These are phyloP conservation scores for Campylorhamphus procurvoides DNA, from an alignment of 2,113 vertebrate genomes.

Conservation along the genomic window DNA sequence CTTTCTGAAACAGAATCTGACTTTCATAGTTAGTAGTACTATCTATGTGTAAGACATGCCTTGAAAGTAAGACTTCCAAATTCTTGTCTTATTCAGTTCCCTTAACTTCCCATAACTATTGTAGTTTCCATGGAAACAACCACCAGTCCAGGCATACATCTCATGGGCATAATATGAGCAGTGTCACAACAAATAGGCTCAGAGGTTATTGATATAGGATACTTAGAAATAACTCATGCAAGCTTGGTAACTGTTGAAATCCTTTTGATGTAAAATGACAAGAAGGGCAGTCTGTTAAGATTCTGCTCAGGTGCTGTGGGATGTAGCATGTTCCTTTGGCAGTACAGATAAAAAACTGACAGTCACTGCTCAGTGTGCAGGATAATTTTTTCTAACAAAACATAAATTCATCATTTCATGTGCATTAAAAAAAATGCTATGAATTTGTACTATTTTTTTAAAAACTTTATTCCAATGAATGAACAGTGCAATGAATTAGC, in stretches of 20 bases:
- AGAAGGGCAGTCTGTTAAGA: neutral
- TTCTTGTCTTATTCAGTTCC: neutral
- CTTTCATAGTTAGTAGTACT: neutral
- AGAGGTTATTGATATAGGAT: constrained; percentile 55
- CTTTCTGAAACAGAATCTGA: neutral
- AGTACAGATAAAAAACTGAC: neutral
- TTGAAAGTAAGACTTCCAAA: constrained; percentile 13
- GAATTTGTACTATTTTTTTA: neutral
- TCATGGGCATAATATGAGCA: constrained; percentile 63
- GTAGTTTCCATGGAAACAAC: constrained; percentile 56
- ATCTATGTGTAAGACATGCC: neutral
- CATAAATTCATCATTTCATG: fast-evolving
- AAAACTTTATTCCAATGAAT: neutral
- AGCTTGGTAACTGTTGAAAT: constrained; percentile 8
- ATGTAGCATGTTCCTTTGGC: neutral
- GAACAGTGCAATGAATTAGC: neutral
- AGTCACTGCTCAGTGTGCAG: neutral
- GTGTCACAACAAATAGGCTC: constrained; percentile 63
- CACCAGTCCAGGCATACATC: neutral
- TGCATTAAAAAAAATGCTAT: neutral
- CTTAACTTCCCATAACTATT: neutral
- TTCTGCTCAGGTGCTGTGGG: neutral
- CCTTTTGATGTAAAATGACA: constrained; percentile 1
- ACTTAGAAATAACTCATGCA: constrained; percentile 65
- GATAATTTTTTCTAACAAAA: neutral